Percentiles rank a stretch among this genome's conserved stretches.
Conservation (phyloP, 2,113 vertebrate genomes). For the Lynx canadensis region DNA sequence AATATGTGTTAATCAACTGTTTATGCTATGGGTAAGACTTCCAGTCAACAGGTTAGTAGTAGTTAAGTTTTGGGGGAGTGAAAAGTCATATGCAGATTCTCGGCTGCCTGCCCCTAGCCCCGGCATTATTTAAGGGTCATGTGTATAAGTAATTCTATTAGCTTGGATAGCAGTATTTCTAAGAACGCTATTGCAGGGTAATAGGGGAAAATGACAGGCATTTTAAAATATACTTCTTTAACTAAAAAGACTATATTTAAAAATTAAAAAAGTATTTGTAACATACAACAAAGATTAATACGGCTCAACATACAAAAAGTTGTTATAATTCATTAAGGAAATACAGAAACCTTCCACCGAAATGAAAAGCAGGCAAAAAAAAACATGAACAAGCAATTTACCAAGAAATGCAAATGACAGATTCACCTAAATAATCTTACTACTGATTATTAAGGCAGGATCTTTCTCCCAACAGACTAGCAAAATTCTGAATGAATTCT, state of each 20-base stretch:
- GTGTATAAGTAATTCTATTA: neutral
- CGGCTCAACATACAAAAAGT: neutral
- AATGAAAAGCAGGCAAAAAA: conserved; percentile 28
- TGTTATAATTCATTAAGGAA: conserved; percentile 5
- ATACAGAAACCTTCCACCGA: neutral
- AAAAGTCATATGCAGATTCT: neutral
- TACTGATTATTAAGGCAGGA: neutral
- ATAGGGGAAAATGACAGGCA: neutral
- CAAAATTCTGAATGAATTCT: neutral
- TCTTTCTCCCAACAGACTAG: neutral
- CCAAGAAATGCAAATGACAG: conserved; percentile 27
- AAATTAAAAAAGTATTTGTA: neutral
- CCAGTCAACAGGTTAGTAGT: neutral
- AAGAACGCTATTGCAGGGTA: neutral
- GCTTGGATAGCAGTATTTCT: neutral
- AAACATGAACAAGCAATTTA: neutral
- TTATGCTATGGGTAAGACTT: neutral
- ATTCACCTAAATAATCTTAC: neutral
- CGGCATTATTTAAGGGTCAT: neutral
- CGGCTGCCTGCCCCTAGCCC: neutral
- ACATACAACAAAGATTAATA: neutral
- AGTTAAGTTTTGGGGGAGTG: neutral
- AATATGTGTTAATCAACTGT: neutral
- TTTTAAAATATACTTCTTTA: conserved; percentile 40
- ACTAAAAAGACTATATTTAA: neutral